Conservation (phyloP, 2,888 invertebrate genomes). For the Campoletis raptor region DNA sequence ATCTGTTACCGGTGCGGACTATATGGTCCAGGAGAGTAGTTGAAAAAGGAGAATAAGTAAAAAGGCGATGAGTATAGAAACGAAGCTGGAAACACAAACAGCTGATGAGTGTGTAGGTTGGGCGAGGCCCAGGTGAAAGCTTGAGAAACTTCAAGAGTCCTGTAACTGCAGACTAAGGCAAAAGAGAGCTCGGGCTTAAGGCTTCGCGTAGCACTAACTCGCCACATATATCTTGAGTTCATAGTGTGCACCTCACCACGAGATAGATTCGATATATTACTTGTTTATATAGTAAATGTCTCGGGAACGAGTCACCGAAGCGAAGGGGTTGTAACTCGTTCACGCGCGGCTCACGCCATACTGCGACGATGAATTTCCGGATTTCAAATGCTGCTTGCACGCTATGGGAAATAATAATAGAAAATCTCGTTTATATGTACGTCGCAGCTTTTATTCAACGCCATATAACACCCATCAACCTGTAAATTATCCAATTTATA, state of each 20-base stretch:
- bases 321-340: constrained; percentile 67
- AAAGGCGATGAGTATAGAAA: constrained; percentile 46
- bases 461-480: constrained; percentile 21
- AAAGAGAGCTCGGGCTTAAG: constrained; percentile 47
- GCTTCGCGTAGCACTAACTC: constrained; percentile 13
- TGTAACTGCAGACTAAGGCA: constrained; percentile 68
- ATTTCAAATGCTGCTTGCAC: constrained; percentile 61
- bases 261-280: constrained; percentile 24
- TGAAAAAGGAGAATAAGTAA: constrained; percentile 43
- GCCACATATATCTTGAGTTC: constrained; percentile 39
- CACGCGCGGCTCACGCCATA: constrained; percentile 48
- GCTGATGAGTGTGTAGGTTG: constrained; percentile 67
- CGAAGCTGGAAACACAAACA: constrained; percentile 56
- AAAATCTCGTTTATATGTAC: constrained; percentile 41
- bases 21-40: constrained; percentile 34
- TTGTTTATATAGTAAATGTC: constrained; percentile 6
- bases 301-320: constrained; percentile 27
- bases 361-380: constrained; percentile 51
- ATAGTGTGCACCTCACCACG: constrained; percentile 40
- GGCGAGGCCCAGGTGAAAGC: constrained; percentile 81
- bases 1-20: constrained; percentile 59
- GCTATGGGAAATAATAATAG: constrained; percentile 65
- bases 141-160: constrained; percentile 77
- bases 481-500: constrained; percentile 65
- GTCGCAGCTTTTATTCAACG: constrained; percentile 24